These are phyloP conservation scores for Antechinus flavipes DNA, from an alignment of 2,113 vertebrate species.

Conservation along the genomic window DNA sequence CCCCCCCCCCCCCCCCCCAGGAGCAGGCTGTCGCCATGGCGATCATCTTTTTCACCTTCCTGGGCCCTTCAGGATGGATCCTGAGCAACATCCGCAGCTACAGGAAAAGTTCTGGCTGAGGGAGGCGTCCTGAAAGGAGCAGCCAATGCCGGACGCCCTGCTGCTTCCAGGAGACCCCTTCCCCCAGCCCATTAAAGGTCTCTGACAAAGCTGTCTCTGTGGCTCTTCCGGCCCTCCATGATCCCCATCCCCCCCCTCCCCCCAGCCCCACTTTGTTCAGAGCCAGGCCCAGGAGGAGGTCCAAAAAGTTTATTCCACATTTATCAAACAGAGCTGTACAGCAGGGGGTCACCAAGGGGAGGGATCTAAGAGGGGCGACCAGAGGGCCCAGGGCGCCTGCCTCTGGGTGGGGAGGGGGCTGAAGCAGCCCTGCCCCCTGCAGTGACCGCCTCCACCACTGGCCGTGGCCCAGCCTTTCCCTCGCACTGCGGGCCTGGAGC, in stretches of 20 bases:
- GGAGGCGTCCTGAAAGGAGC: fast-evolving
- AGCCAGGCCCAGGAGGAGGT: slow-evolving; percentile 55
- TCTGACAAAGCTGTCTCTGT: fast-evolving
- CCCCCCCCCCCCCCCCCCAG: slow-evolving; percentile 73
- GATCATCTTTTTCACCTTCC: slow-evolving; percentile 39
- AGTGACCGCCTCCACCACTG: neutral
- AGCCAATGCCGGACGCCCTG: neutral
- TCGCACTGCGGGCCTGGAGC: no score
- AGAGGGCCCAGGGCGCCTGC: slow-evolving; percentile 6
- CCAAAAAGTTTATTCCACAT: slow-evolving; percentile 82
- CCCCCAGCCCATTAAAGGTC: fast-evolving
- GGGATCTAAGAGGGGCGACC: neutral
- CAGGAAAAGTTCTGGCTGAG: slow-evolving; percentile 58
- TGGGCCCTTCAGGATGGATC: slow-evolving; percentile 85
- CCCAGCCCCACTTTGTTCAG: neutral
- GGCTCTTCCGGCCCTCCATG: neutral
- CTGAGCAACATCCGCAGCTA: slow-evolving; percentile 83
- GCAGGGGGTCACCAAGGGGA: neutral
- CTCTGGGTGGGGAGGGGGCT: neutral
- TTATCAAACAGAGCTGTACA: slow-evolving; percentile 16
- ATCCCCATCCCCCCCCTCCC: neutral
- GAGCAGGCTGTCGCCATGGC: slow-evolving; percentile 79
- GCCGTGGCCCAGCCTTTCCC: neutral
- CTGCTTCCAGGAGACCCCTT: fast-evolving
- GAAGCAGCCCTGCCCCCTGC: neutral